These are phyloP conservation scores for Pantala flavescens DNA, from an alignment of 1,140 invertebrate species.

Conservation along the genomic window DNA sequence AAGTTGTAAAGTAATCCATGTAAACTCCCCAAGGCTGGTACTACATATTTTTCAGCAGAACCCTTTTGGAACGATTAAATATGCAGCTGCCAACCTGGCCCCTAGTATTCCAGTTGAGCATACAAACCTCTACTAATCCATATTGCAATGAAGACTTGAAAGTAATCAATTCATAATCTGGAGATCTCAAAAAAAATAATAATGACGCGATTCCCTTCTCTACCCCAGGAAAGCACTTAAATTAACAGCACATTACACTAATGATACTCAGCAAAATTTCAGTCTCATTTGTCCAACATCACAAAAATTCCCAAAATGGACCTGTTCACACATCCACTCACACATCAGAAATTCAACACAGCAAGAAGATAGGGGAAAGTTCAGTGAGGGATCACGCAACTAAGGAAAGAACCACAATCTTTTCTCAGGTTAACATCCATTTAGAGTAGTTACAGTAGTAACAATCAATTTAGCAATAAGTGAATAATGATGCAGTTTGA, in stretches of 20 bases:
- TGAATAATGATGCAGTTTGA: slow-evolving; percentile 1
- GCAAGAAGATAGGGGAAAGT: background rate
- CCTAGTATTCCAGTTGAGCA: background rate
- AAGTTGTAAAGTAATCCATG: slow-evolving; percentile 1
- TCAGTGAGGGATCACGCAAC: background rate
- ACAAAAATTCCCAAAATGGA: background rate
- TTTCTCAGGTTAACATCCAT: background rate
- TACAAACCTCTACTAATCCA: background rate
- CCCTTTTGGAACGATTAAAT: background rate
- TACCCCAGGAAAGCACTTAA: background rate
- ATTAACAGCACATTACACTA: background rate
- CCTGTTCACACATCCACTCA: background rate
- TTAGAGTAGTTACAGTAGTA: background rate
- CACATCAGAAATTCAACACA: background rate
- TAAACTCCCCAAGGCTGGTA: background rate
- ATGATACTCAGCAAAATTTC: slow-evolving; percentile 1
- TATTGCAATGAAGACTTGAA: background rate
- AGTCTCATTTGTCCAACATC: slow-evolving; percentile 5
- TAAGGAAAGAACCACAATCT: background rate
- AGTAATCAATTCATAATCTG: background rate
- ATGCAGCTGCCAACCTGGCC: background rate
- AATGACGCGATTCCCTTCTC: background rate
- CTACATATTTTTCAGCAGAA: background rate
- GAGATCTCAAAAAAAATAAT: background rate
- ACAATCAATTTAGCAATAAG: background rate